Percentiles rank a stretch among this genome's conserved stretches.
phyloP scores from a whole-genome alignment of 2,797 vertebrate genomes.

The Tachyglossus aculeatus region DNA sequence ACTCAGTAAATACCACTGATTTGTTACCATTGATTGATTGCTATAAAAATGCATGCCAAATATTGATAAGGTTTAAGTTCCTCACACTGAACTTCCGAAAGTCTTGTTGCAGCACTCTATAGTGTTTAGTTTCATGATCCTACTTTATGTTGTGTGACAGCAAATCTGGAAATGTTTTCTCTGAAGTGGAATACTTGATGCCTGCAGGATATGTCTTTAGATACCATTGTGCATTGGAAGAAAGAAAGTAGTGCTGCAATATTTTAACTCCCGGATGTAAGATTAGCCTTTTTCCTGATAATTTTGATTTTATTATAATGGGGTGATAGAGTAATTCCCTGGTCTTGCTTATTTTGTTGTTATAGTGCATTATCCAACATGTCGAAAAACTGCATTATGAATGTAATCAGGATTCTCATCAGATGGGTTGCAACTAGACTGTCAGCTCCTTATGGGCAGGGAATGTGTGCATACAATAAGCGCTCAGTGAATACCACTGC shows the following conservation, averaged over 20 bases:
- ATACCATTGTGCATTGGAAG: background rate
- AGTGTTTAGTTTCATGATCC: conserved; percentile 14
- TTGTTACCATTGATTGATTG: too few relatives aligned
- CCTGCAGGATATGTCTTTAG: background rate
- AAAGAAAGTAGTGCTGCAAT: background rate
- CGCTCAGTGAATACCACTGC: too few relatives aligned
- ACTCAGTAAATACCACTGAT: too few relatives aligned
- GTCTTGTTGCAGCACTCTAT: background rate
- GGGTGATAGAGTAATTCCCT: background rate
- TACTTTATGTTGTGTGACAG: background rate
- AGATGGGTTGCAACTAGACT: too few relatives aligned
- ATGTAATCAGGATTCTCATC: too few relatives aligned
- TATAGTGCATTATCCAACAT: too few relatives aligned
- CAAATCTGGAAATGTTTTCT: background rate
- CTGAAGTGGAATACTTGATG: background rate
- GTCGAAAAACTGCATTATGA: too few relatives aligned
- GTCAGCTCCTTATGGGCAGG: too few relatives aligned
- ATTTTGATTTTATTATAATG: background rate
- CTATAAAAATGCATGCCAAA: background rate
- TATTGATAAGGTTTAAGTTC: background rate
- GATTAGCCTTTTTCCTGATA: background rate
- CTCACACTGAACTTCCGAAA: background rate
- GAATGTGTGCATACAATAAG: too few relatives aligned
- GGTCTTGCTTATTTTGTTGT: background rate
- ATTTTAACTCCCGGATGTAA: background rate